Evolutionary conservation across 2,888 invertebrate genomes (phyloP).

Genomic region (Ophioninae sp.): DNA sequence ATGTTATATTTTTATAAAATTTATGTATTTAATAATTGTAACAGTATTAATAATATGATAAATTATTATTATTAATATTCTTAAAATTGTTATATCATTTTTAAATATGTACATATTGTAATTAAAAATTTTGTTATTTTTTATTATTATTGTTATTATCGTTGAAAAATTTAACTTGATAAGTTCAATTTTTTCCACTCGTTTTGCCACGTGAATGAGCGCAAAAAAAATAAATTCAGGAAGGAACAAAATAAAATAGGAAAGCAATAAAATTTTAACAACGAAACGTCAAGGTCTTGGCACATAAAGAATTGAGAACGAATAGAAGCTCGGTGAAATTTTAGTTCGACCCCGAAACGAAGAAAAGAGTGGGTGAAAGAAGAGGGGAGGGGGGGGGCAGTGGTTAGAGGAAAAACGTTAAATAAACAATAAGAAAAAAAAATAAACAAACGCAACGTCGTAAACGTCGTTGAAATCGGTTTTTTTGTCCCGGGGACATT

Average conservation of each 20-base stretch:
- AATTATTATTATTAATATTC: no score
- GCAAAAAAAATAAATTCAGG: neutral
- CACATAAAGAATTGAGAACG: neutral
- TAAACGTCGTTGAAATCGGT: neutral
- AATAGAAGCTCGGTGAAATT: neutral
- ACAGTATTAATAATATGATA: no score
- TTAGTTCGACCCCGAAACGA: neutral
- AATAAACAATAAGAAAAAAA: constrained; percentile 6
- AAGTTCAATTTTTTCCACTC: neutral
- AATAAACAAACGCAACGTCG: constrained; percentile 7
- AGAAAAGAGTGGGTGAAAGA: neutral
- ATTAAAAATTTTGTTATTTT: no score
- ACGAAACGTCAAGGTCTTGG: neutral
- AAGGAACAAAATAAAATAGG: neutral
- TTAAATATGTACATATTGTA: no score
- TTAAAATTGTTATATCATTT: no score
- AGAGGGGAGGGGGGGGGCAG: neutral
- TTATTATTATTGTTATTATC: no score
- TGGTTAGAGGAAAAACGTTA: neutral
- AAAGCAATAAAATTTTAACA: neutral
- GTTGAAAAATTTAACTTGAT: neutral
- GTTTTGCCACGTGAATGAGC: neutral
- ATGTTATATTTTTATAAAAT: no score
- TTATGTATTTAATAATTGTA: no score
- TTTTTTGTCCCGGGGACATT: constrained; percentile 1